Conservation (phyloP, 2,888 invertebrate species). For the Cephus pulcher region DNA sequence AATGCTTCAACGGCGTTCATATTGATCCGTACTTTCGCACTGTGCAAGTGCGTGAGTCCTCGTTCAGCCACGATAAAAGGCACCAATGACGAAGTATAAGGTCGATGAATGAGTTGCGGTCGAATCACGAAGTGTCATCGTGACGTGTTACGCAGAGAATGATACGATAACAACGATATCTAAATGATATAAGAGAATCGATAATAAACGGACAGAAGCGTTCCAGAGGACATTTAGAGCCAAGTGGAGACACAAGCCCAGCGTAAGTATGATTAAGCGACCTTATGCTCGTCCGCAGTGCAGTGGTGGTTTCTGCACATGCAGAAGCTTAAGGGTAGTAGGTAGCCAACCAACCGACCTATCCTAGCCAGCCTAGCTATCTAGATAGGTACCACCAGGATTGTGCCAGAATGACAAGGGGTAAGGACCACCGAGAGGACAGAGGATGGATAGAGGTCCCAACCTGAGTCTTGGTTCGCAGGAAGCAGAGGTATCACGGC, state of each 20-base stretch:
- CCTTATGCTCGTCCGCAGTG: constrained; percentile 41
- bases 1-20: neutral
- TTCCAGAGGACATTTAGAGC: neutral
- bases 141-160: neutral
- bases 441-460: neutral
- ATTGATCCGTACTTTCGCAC: neutral
- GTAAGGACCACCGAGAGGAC: neutral
- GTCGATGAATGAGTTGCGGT: neutral
- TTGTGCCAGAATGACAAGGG: neutral
- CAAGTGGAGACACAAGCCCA: constrained; percentile 12
- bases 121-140: neutral
- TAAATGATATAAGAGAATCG: neutral
- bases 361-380: neutral
- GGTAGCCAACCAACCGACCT: neutral
- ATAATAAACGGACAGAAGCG: neutral
- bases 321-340: neutral
- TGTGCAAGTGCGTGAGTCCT: neutral
- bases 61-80: neutral
- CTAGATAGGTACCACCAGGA: neutral
- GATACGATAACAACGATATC: neutral
- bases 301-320: constrained; percentile 17
- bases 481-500: neutral
- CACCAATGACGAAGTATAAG: neutral
- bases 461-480: neutral
- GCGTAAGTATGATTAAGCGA: constrained; percentile 46